phyloP scores from a whole-genome alignment of 2,888 invertebrate species.

The Morpho achilles region DNA sequence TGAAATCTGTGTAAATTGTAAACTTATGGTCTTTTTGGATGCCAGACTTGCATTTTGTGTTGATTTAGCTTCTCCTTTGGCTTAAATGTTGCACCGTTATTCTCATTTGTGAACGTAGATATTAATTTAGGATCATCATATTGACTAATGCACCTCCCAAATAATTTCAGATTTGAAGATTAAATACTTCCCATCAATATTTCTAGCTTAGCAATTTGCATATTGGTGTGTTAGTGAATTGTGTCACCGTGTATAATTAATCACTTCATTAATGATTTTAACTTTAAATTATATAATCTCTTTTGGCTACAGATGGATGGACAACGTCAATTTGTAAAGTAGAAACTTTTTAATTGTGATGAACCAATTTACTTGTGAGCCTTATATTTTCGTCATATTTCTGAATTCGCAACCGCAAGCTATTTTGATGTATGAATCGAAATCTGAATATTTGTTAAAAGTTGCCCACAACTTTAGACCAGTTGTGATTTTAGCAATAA shows the following conservation, averaged over 20 bases:
- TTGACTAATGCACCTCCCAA: neutral
- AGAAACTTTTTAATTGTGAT: too few relatives aligned
- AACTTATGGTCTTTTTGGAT: slow-evolving; percentile 49
- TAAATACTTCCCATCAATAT: slow-evolving; percentile 2
- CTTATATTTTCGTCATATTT: too few relatives aligned
- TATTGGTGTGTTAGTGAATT: slow-evolving; percentile 5
- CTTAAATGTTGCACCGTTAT: neutral
- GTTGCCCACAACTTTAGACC: too few relatives aligned
- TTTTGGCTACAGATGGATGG: too few relatives aligned
- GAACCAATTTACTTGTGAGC: too few relatives aligned
- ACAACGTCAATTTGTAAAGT: too few relatives aligned
- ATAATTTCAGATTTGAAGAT: neutral
- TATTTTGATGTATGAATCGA: too few relatives aligned
- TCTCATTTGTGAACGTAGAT: too few relatives aligned
- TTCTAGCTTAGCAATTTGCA: slow-evolving; percentile 7
- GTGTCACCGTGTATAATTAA: neutral
- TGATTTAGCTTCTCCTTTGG: slow-evolving; percentile 37
- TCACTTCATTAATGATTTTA: slow-evolving; percentile 5
- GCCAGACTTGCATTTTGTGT: slow-evolving; percentile 67
- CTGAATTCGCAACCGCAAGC: too few relatives aligned
- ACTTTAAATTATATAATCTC: neutral
- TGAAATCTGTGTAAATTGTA: slow-evolving; percentile 46
- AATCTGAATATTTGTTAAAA: too few relatives aligned
- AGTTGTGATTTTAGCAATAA: too few relatives aligned
- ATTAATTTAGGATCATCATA: too few relatives aligned